Base-by-base conservation (phyloP, 2,113 vertebrate species). In the Mesitornis unicolor region DNA sequence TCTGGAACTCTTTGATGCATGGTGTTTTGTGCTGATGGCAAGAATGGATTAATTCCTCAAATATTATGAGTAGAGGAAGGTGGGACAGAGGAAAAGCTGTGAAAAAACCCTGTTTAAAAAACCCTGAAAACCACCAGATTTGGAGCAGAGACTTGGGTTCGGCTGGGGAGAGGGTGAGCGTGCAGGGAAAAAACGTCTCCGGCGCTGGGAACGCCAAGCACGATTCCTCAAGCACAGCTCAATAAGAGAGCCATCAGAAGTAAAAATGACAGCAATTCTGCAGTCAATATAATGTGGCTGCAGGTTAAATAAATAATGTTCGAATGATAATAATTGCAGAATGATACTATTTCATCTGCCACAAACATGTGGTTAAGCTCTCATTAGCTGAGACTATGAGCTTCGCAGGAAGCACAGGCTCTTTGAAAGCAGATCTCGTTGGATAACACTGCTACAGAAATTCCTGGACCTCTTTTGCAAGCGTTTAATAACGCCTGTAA, bases 191-290 rank as follows among this genome's bases (percentile, higher is more conserved):
- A 57, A 73, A 4, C 2, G 2, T 71, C 45, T 74, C 87, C 60
- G 6, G 8, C 26, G 3, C 38, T 50, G 86, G 75, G 50, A 92
- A 51, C 47, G 12, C 5, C 6, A 51, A 76, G 31, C 84, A 57
- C 70, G 28, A 63, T 85, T 95, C 61, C 84, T 92, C 64, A 42
- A 81, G 31, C 68, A 61, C 63, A 14, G 95, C 82, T 97, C 86
- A 48, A 61, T 94, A 51, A 96, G 56, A 86, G 81, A 94, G 92
- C 84, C 81, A 96, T 96, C 93, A 91, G 61, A 93, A 89, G 86
- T 90, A 92, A 96, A 96, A 97, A 96, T 90, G 96, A 96, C 96
- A 95, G 95, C 94, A 97, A 96, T 97, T 97, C 95, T 71, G 86
- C 94, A 92, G 95, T 96, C 96, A 48, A 97, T 97, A 96, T 89